A percentile compares a stretch with the other conserved stretches of the same genome.
Evolutionary conservation across 2,888 invertebrate species (phyloP).

Genomic region (Archaeoteleia sp.): DNA sequence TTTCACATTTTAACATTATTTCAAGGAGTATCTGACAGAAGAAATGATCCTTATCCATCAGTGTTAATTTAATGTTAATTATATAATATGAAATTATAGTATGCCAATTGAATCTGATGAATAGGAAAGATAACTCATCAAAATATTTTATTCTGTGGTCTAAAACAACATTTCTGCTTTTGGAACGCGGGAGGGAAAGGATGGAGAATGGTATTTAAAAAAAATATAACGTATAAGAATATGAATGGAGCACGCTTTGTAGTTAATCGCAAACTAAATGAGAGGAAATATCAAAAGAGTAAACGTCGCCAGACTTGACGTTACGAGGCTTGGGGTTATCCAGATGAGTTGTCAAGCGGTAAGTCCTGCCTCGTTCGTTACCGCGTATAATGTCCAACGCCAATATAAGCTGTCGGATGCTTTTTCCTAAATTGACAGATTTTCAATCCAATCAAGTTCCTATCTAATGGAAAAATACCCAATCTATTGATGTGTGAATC

Average conservation of each 20-base stretch:
- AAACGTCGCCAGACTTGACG: conserved; percentile 57
- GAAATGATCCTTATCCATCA: too few species aligned
- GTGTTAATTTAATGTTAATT: too few species aligned
- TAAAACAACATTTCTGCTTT: not conserved
- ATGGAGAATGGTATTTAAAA: conserved; percentile 24
- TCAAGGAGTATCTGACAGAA: too few species aligned
- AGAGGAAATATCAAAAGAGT: conserved; percentile 57
- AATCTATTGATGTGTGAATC: conserved; percentile 69
- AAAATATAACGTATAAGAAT: conserved; percentile 41
- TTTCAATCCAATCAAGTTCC: conserved; percentile 74
- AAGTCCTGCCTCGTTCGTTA: conserved; percentile 65
- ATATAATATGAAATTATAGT: too few species aligned
- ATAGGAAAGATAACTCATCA: too few species aligned
- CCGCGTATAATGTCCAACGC: conserved; percentile 70
- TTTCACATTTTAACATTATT: too few species aligned
- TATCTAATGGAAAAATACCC: conserved; percentile 74
- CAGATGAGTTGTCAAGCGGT: conserved; percentile 69
- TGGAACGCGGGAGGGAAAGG: not conserved
- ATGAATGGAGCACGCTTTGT: conserved; percentile 41
- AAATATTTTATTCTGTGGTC: too few species aligned
- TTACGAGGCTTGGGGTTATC: conserved; percentile 61
- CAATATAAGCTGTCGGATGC: conserved; percentile 73
- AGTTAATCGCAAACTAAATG: conserved; percentile 57
- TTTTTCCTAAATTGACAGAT: conserved; percentile 75
- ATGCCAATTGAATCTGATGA: too few species aligned